phyloP scores from a whole-genome alignment of 2,797 vertebrate genomes.

The Spea hammondii region DNA sequence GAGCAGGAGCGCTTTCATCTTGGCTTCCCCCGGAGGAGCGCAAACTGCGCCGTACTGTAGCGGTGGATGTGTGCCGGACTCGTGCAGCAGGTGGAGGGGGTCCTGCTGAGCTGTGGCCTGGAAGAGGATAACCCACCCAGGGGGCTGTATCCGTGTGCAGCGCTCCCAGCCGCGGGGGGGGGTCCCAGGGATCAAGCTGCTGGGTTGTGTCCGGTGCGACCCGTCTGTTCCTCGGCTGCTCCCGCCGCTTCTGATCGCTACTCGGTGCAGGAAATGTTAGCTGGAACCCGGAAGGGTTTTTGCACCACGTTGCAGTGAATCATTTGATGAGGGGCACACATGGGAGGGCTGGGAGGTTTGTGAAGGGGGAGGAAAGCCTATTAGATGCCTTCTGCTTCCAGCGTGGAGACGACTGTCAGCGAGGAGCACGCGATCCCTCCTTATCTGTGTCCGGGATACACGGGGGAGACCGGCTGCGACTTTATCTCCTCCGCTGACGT shows the following conservation, averaged over 20 bases:
- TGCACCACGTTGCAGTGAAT: conserved; percentile 61
- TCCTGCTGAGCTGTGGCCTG: not conserved
- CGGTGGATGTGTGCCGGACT: not conserved
- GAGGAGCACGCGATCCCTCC: too few species aligned
- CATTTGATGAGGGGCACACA: conserved; percentile 57
- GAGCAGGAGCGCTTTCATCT: conserved; percentile 19
- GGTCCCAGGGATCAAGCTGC: not conserved
- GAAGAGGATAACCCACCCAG: too few species aligned
- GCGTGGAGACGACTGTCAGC: not conserved
- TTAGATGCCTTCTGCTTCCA: not conserved
- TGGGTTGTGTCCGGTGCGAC: not conserved
- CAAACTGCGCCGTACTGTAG: not conserved
- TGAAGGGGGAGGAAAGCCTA: not conserved
- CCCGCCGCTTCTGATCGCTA: conserved; percentile 20
- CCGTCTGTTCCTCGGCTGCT: not conserved
- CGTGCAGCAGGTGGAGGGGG: conserved; percentile 7
- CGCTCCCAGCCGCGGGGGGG: not conserved
- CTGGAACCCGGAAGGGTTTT: conserved; percentile 61
- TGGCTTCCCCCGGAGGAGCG: not conserved
- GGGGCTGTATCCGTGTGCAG: not conserved
- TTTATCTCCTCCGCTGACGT: too few species aligned
- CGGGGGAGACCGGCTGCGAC: too few species aligned
- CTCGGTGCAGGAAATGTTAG: conserved; percentile 58
- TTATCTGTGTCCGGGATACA: too few species aligned
- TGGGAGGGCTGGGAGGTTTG: conserved; percentile 13